These are phyloP conservation scores for Drosophila pruinosa DNA, from an alignment of 1,140 invertebrate species.

Conservation along the genomic window DNA sequence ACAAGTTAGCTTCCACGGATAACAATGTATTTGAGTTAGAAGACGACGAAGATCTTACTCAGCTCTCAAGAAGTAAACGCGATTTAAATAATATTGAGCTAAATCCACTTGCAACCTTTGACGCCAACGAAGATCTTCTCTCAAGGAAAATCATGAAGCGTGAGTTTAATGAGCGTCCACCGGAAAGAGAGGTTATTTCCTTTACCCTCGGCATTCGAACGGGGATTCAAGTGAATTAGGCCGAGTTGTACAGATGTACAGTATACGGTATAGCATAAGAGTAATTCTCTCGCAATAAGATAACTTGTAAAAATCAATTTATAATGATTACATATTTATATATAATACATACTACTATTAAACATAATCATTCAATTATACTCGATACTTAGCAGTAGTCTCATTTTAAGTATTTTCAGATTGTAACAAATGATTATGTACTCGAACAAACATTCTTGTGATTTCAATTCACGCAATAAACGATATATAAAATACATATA, in stretches of 20 bases:
- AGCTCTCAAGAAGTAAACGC: slow-evolving; percentile 45
- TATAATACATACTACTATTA: slow-evolving; percentile 35
- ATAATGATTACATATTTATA: slow-evolving; percentile 38
- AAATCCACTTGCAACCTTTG: slow-evolving; percentile 10
- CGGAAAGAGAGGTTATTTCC: slow-evolving; percentile 66
- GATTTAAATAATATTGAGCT: slow-evolving; percentile 21
- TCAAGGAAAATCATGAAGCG: slow-evolving; percentile 69
- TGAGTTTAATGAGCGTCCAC: slow-evolving; percentile 48
- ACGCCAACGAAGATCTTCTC: slow-evolving; percentile 51
- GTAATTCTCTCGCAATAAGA: slow-evolving; percentile 20
- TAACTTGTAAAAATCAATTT: slow-evolving; percentile 31
- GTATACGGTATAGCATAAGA: background rate
- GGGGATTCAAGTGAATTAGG: slow-evolving; percentile 62
- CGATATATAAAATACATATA: background rate
- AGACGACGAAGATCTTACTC: slow-evolving; percentile 53
- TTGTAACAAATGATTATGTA: slow-evolving; percentile 16
- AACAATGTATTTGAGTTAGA: slow-evolving; percentile 72
- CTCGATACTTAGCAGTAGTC: slow-evolving; percentile 21
- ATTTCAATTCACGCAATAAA: slow-evolving; percentile 17
- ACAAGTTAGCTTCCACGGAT: slow-evolving; percentile 58
- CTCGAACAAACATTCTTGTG: background rate
- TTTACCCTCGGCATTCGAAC: slow-evolving; percentile 66
- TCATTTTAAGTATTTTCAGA: slow-evolving; percentile 13
- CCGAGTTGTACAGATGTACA: background rate
- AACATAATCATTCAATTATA: slow-evolving; percentile 29